Percentiles rank a stretch among this genome's conserved stretches.
Conservation (phyloP, 2,797 vertebrate species). For the Anabas testudineus region DNA sequence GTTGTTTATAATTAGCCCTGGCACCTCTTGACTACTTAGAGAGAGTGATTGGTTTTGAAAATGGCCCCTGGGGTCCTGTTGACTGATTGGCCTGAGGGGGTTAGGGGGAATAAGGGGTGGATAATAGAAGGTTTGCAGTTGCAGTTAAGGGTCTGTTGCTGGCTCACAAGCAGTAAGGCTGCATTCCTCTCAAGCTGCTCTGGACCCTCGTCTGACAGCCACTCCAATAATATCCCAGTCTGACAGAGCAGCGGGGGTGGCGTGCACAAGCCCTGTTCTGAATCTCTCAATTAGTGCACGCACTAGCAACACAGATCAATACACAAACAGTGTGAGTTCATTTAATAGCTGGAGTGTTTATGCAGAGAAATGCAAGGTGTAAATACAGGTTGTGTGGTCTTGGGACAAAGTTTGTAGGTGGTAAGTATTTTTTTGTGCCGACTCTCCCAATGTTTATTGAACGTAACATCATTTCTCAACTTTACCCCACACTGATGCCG, state of each 20-base stretch:
- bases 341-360: constrained; percentile 81
- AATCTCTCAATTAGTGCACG: constrained; percentile 82
- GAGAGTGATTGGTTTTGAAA: constrained; percentile 87
- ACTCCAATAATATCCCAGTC: constrained; percentile 81
- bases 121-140: constrained; percentile 50
- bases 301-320: constrained; percentile 45
- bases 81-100: constrained; percentile 83
- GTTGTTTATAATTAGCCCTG: constrained; percentile 89
- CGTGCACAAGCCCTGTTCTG: constrained; percentile 79
- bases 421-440: constrained; percentile 56
- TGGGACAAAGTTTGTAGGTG: constrained; percentile 45
- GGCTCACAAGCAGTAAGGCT: constrained; percentile 51
- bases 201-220: constrained; percentile 83
- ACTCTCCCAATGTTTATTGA: constrained; percentile 68
- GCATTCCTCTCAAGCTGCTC: constrained; percentile 83
- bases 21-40: constrained; percentile 86
- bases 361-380: constrained; percentile 73
- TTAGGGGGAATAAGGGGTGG: constrained; percentile 45
- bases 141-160: constrained; percentile 66
- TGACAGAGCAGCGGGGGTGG: constrained; percentile 76
- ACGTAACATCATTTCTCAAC: constrained; percentile 49
- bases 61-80: constrained; percentile 82
- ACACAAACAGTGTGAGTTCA: constrained; percentile 62
- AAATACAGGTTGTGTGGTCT: constrained; percentile 87
- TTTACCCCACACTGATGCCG: constrained; percentile 23